Conservation (phyloP, 2,888 invertebrate genomes). For the Mythimna impura region DNA sequence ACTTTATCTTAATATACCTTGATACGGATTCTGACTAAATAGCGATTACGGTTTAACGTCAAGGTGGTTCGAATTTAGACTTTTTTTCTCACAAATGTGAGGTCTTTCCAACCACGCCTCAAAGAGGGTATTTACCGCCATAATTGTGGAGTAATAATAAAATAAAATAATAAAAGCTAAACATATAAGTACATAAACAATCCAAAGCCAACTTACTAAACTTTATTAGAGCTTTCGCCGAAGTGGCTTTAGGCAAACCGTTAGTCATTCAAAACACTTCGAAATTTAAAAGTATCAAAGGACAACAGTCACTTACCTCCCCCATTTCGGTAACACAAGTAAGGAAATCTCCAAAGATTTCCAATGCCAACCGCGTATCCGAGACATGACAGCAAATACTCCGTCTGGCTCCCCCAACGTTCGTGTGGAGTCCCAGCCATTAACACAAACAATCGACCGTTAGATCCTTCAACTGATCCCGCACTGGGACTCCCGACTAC, state of each 20-base stretch:
- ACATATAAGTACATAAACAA: no score
- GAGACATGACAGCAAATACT: constrained; percentile 95
- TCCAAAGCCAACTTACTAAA: no score
- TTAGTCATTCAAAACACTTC: neutral
- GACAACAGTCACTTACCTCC: constrained; percentile 91
- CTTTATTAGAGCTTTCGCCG: neutral
- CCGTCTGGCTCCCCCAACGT: constrained; percentile 93
- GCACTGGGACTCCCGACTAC: constrained; percentile 59
- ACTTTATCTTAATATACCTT: neutral
- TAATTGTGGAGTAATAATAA: no score
- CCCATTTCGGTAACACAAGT: constrained; percentile 96
- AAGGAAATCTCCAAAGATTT: constrained; percentile 97
- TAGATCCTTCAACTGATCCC: constrained; percentile 64
- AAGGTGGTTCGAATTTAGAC: no score
- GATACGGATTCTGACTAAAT: neutral
- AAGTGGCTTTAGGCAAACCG: neutral
- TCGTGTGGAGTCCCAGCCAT: constrained; percentile 88
- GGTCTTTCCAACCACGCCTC: no score
- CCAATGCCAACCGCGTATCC: constrained; percentile 96
- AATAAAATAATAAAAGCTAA: no score
- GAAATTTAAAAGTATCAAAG: neutral
- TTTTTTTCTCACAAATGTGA: no score
- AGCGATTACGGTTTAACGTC: no score
- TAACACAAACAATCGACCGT: constrained; percentile 62
- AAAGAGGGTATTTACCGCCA: no score